phyloP scores from a whole-genome alignment of 2,888 invertebrate genomes.

The Dendrolimus pini region DNA sequence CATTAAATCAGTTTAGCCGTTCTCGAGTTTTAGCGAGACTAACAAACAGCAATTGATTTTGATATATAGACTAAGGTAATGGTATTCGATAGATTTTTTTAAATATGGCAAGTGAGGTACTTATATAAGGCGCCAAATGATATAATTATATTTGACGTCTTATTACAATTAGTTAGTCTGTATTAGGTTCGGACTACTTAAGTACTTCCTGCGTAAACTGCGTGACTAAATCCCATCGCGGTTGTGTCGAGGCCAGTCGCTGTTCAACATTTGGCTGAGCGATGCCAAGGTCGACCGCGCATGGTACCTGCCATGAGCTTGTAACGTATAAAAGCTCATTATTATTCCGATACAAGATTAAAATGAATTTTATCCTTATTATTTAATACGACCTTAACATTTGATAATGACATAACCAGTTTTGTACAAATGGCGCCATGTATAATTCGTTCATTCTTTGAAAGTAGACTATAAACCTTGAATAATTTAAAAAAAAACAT shows the following conservation, averaged over 20 bases:
- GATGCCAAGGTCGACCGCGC: constrained; percentile 45
- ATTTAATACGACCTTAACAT: constrained; percentile 7
- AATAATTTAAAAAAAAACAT: too few species aligned
- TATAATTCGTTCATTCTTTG: background rate
- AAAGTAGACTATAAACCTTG: background rate
- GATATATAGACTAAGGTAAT: too few species aligned
- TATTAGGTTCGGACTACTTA: too few species aligned
- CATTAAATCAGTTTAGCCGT: too few species aligned
- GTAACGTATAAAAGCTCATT: constrained; percentile 28
- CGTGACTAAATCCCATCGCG: constrained; percentile 62
- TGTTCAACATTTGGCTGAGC: constrained; percentile 51
- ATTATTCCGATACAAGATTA: constrained; percentile 30
- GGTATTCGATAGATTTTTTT: too few species aligned
- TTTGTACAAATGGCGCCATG: background rate
- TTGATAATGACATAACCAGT: background rate
- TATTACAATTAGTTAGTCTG: too few species aligned
- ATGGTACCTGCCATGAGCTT: constrained; percentile 28
- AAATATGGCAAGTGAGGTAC: too few species aligned
- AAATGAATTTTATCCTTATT: constrained; percentile 15
- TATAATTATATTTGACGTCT: too few species aligned
- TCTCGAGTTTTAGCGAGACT: too few species aligned
- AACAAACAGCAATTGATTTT: too few species aligned
- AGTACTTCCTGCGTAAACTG: constrained; percentile 6
- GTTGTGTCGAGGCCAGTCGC: constrained; percentile 53
- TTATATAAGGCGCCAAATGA: too few species aligned